Conservation (phyloP, 2,113 vertebrate species). For the Eolophus roseicapilla region DNA sequence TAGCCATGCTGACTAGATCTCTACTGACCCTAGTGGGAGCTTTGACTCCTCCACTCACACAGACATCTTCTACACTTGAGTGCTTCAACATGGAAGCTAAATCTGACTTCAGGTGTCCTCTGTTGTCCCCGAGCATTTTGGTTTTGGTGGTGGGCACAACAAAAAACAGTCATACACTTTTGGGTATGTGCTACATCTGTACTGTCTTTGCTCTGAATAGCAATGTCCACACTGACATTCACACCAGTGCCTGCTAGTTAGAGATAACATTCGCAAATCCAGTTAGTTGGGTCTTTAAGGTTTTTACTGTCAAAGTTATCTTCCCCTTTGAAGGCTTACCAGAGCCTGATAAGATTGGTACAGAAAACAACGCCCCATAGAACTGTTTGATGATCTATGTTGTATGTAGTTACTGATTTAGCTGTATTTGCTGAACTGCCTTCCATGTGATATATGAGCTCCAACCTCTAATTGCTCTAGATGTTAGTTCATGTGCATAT, state of each 20-base stretch:
- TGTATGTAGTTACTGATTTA: background rate
- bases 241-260: background rate
- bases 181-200: background rate
- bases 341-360: background rate
- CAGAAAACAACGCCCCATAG: background rate
- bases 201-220: background rate
- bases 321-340: background rate
- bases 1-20: background rate
- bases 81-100: background rate
- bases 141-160: background rate
- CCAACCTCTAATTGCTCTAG: background rate
- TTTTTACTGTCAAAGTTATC: background rate
- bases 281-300: background rate
- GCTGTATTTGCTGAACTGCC: background rate
- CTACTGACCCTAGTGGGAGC: background rate
- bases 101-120: background rate
- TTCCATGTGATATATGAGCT: background rate
- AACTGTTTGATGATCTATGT: background rate
- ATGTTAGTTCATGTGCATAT: background rate
- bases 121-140: background rate
- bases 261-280: background rate
- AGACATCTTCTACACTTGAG: background rate
- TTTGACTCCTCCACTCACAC: background rate
- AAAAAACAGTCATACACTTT: background rate
- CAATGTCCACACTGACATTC: fast-evolving